phyloP scores from a whole-genome alignment of 2,797 vertebrate genomes.

The Danio albolineatus region DNA sequence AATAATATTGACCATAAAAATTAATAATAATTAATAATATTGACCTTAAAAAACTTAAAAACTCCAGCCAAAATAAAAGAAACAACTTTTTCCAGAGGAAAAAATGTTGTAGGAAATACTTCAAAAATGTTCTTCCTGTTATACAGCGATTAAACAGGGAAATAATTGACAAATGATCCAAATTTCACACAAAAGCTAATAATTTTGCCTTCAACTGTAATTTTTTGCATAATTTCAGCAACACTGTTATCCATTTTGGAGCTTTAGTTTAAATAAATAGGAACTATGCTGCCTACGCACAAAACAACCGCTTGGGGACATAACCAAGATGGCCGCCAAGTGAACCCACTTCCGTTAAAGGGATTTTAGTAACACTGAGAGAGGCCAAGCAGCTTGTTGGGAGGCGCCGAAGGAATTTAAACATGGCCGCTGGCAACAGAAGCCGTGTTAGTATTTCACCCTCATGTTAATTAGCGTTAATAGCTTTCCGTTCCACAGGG shows the following conservation, averaged over 20 bases:
- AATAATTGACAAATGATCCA: too few species aligned
- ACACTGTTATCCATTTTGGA: background rate
- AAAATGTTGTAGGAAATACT: too few species aligned
- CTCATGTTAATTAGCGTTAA: conserved; percentile 72
- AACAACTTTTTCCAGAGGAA: too few species aligned
- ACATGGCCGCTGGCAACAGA: conserved; percentile 62
- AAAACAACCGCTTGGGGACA: conserved; percentile 7
- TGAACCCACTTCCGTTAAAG: conserved; percentile 25
- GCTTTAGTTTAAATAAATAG: background rate
- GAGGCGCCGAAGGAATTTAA: conserved; percentile 58
- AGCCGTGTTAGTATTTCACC: conserved; percentile 70
- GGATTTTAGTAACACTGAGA: conserved; percentile 11
- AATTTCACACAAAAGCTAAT: too few species aligned
- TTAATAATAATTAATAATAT: too few species aligned
- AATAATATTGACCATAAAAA: too few species aligned
- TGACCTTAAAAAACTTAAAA: too few species aligned
- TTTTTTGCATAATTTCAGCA: too few species aligned
- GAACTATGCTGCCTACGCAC: background rate
- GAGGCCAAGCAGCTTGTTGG: conserved; percentile 48
- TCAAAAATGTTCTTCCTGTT: too few species aligned
- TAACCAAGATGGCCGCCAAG: conserved; percentile 16
- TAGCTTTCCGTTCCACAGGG: conserved; percentile 68
- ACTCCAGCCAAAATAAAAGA: too few species aligned
- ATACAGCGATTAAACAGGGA: too few species aligned
- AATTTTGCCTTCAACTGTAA: too few species aligned